Percentiles rank a stretch among this genome's conserved stretches.
phyloP scores from a whole-genome alignment of 1,140 invertebrate genomes.

The Papilio polyxenes region DNA sequence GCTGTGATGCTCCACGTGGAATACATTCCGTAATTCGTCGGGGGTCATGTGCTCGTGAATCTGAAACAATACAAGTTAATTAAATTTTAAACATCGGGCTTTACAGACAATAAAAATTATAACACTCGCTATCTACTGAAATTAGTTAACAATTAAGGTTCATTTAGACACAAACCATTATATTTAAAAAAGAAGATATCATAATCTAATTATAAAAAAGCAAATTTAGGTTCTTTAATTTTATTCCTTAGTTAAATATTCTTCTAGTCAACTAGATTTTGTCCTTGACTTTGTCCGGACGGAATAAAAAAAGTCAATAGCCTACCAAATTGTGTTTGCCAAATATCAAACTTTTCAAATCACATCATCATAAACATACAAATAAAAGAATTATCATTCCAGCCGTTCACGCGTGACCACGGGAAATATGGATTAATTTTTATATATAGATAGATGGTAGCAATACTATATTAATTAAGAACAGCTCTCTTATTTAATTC shows the following conservation, averaged over 20 bases:
- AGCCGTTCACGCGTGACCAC: too few relatives aligned
- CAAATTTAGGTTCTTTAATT: neutral
- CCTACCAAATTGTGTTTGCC: too few relatives aligned
- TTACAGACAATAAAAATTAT: too few relatives aligned
- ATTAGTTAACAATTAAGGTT: neutral
- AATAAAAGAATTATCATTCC: too few relatives aligned
- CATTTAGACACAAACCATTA: too few relatives aligned
- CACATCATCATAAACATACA: too few relatives aligned
- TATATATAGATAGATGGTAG: too few relatives aligned
- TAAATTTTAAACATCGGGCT: neutral
- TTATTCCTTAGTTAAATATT: neutral
- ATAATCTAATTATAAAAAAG: neutral
- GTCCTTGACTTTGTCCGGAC: neutral
- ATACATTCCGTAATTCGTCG: conserved; percentile 89
- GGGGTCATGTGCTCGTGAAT: conserved; percentile 92
- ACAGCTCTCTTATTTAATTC: neutral
- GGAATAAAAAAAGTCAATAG: too few relatives aligned
- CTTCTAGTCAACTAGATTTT: neutral
- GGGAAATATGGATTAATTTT: too few relatives aligned
- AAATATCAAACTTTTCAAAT: too few relatives aligned
- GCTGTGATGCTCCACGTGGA: conserved; percentile 89
- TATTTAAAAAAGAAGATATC: neutral
- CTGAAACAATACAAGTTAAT: conserved; percentile 80
- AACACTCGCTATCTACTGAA: neutral
- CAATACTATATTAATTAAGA: too few relatives aligned